phyloP scores from a whole-genome alignment of 2,888 invertebrate genomes.

The Noctua janthe region DNA sequence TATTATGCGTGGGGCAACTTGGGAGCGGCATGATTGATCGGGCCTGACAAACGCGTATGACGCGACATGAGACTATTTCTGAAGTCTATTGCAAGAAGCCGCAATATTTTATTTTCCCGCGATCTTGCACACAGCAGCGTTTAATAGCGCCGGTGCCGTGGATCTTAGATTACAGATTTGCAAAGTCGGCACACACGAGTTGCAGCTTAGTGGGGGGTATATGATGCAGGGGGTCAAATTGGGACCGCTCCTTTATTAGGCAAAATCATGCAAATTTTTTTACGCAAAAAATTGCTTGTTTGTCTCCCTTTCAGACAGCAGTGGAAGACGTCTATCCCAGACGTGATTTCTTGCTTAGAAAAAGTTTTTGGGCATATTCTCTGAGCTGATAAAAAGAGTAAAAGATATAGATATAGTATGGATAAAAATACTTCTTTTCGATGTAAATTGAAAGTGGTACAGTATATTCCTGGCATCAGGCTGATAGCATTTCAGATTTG shows the following conservation, averaged over 20 bases:
- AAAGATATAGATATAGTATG: background rate
- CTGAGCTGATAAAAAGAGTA: background rate
- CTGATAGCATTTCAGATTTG: background rate
- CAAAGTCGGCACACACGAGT: background rate
- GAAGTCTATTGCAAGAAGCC: background rate
- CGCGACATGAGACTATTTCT: background rate
- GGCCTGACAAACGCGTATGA: background rate
- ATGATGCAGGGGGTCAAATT: background rate
- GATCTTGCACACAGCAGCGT: background rate
- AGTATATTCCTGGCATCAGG: background rate
- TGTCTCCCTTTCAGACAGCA: background rate
- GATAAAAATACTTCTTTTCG: too few species aligned
- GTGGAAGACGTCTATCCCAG: background rate
- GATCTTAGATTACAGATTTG: background rate
- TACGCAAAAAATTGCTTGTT: background rate
- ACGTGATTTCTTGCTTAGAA: background rate
- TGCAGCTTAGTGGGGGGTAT: background rate
- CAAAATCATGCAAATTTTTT: background rate
- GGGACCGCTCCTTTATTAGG: background rate
- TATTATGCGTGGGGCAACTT: background rate
- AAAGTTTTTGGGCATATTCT: background rate
- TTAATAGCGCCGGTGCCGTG: background rate
- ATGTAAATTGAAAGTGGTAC: background rate
- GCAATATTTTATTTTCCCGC: background rate
- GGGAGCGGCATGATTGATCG: background rate